These are phyloP conservation scores for Casuarius casuarius DNA, from an alignment of 2,113 vertebrate genomes.

Conservation along the genomic window DNA sequence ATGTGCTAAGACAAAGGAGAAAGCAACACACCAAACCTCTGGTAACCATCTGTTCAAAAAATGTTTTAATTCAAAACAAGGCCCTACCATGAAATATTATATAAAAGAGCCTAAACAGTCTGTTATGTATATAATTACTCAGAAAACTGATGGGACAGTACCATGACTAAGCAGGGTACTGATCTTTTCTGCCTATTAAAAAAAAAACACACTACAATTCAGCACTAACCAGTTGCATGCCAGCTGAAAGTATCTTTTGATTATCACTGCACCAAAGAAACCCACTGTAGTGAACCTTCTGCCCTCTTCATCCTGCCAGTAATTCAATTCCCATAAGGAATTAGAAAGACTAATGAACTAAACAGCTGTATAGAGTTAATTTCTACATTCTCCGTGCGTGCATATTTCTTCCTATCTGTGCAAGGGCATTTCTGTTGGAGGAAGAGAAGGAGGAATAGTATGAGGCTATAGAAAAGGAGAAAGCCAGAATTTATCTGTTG, in stretches of 20 bases:
- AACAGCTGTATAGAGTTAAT: neutral
- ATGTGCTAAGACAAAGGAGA: neutral
- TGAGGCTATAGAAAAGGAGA: neutral
- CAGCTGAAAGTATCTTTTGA: neutral
- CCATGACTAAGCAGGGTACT: slow-evolving; percentile 19
- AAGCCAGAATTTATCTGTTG: neutral
- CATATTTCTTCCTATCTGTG: neutral
- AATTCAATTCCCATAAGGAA: slow-evolving; percentile 24
- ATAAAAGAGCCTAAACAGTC: neutral
- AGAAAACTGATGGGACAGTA: neutral
- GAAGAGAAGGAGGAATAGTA: neutral
- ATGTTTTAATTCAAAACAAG: slow-evolving; percentile 46
- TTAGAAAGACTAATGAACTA: slow-evolving; percentile 26
- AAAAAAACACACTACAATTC: neutral
- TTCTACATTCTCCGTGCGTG: neutral
- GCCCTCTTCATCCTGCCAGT: neutral
- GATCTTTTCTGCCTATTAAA: neutral
- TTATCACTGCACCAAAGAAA: neutral
- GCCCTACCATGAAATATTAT: slow-evolving; percentile 38
- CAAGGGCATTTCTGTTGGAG: neutral
- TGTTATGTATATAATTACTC: slow-evolving; percentile 18
- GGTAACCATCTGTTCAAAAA: neutral
- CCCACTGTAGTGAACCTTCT: neutral
- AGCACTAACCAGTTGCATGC: neutral
- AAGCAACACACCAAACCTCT: neutral